Evolutionary conservation across 2,113 vertebrate genomes (phyloP).

Genomic region (Hippocampus abdominalis): DNA sequence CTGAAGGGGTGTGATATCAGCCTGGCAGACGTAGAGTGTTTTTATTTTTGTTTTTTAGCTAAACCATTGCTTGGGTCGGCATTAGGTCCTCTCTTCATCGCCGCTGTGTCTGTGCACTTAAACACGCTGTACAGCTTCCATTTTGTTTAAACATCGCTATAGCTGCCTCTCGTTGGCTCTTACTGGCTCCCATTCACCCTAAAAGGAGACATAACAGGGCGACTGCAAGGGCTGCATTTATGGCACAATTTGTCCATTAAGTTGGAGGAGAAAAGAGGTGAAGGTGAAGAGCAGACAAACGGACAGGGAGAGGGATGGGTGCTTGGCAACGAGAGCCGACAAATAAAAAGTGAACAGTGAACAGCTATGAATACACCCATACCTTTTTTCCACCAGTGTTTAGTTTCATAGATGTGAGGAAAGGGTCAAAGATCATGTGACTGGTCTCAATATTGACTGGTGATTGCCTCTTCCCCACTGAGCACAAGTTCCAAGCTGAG

Average conservation of each 20-base stretch:
- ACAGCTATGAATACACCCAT: conserved; percentile 39
- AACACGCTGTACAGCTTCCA: no score
- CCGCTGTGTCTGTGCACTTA: no score
- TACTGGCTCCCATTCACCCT: no score
- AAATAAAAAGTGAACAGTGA: background rate
- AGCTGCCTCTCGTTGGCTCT: no score
- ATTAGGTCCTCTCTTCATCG: no score
- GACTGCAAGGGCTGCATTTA: no score
- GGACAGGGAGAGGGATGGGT: background rate
- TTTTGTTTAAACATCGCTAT: no score
- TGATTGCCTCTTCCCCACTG: conserved; percentile 95
- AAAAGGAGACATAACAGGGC: no score
- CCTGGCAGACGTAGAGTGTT: no score
- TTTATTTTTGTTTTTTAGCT: no score
- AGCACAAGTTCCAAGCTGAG: conserved; percentile 98
- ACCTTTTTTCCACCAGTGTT: conserved; percentile 97
- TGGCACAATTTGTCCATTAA: background rate
- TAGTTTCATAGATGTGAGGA: conserved; percentile 90
- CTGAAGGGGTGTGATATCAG: no score
- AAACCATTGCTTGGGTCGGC: no score
- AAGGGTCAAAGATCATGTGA: conserved; percentile 99
- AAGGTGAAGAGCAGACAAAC: background rate
- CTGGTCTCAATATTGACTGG: conserved; percentile 98
- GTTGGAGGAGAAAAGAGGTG: background rate
- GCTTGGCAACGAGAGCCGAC: background rate